These are phyloP conservation scores for Orchesellides sinensis DNA, from an alignment of 2,888 invertebrate species.

Conservation along the genomic window DNA sequence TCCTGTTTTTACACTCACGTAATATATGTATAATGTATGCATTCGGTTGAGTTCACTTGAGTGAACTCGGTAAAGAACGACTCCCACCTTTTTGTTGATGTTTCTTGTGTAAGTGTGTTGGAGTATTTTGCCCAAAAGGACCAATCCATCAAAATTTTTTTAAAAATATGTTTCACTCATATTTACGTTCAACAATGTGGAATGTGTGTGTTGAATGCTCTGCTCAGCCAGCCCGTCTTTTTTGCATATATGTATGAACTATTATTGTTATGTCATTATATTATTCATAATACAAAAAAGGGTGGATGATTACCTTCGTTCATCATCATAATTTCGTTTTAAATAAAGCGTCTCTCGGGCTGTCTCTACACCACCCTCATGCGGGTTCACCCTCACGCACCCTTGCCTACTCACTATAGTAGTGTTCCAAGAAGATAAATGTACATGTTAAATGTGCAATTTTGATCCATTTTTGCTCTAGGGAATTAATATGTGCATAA, in stretches of 20 bases:
- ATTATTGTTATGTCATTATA: constrained; percentile 56
- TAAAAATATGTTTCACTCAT: no score
- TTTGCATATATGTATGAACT: constrained; percentile 16
- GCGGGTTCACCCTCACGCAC: constrained; percentile 43
- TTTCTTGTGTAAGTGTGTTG: not conserved
- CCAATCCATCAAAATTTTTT: constrained; percentile 50
- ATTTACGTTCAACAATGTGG: no score
- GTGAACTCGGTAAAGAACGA: constrained; percentile 44
- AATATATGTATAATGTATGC: constrained; percentile 36
- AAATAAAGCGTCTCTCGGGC: constrained; percentile 47
- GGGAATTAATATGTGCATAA: constrained; percentile 19
- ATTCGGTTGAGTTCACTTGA: constrained; percentile 57
- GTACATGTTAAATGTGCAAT: constrained; percentile 43
- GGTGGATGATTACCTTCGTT: constrained; percentile 62
- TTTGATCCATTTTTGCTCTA: constrained; percentile 50
- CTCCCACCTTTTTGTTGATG: constrained; percentile 44
- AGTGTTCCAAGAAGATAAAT: not conserved
- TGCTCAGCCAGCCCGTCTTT: no score
- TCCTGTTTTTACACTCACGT: constrained; percentile 53
- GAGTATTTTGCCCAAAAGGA: not conserved
- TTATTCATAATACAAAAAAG: constrained; percentile 55
- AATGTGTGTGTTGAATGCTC: no score
- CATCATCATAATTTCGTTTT: constrained; percentile 55
- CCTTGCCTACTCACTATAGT: constrained; percentile 11
- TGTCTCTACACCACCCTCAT: constrained; percentile 39